These are phyloP conservation scores for Phylloscopus whistleri DNA, from an alignment of 2,113 vertebrate genomes.

Conservation along the genomic window DNA sequence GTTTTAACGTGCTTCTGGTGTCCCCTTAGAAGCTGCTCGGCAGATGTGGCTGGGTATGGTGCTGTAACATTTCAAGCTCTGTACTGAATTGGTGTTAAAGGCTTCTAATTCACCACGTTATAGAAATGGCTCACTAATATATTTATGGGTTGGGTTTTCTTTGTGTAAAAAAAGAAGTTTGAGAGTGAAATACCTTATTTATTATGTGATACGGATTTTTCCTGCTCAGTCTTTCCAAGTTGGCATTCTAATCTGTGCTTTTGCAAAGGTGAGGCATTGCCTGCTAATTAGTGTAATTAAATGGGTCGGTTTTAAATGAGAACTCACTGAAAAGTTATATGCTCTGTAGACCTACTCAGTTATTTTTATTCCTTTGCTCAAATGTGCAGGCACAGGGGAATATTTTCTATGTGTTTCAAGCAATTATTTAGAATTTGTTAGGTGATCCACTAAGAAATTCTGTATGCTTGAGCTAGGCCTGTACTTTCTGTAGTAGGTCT, in stretches of 20 bases:
- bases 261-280: conserved; percentile 16
- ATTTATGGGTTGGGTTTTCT: neutral
- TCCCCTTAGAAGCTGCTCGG: neutral
- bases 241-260: neutral
- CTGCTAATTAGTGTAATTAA: conserved; percentile 47
- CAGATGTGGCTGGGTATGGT: neutral
- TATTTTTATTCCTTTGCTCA: conserved; percentile 20
- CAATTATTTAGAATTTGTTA: neutral
- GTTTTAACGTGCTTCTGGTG: neutral
- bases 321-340: neutral
- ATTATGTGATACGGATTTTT: neutral
- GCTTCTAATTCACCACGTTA: neutral
- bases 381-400: neutral
- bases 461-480: neutral
- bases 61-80: neutral
- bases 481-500: neutral
- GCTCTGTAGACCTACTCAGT: neutral
- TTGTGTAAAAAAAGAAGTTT: neutral
- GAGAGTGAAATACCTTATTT: neutral
- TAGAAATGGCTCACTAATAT: neutral
- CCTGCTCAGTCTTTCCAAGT: neutral
- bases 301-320: conserved; percentile 17
- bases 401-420: neutral
- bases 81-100: neutral
- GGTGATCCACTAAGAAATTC: neutral